Evolutionary conservation across 2,888 invertebrate genomes (phyloP), one percentile per base, ranked within the genome.

Genomic region (Agriotes lineatus): DNA sequence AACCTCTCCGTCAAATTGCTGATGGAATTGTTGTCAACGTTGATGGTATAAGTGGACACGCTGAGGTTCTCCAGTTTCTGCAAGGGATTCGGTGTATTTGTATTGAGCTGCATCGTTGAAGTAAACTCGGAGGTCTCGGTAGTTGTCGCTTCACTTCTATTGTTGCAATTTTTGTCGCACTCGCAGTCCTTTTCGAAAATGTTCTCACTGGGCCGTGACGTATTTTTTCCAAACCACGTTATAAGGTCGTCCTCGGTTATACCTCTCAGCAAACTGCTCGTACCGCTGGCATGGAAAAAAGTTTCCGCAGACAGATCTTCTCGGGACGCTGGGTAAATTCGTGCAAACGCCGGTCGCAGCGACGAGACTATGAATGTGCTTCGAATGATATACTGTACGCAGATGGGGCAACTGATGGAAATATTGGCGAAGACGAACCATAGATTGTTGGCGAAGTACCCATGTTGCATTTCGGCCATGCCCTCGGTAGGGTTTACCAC

Each of bases 351-450:
- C 44, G 90, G 90, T 12, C 90, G 83, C 4, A 90, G 82, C 30
- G 90, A 88, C 0, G 88, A 87, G 20, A 90, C 88, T 4, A 90
- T 86, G 74, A 87, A 90, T 54, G 86, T 85, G 3, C 90, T 90
- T 63, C 87, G 84, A 0, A 87, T 86, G 78, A 88, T 86, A 75
- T 89, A 90, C 2, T 89, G 89, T 0, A 90, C 87, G 77, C 90
- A 90, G 16, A 90, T 87, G 0, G 90, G 89, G 73, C 90, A 90
- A 0, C 85, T 84, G 0, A 87, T 85, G 61, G 88, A 88, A 14
- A 90, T 88, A 78, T 90, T 90, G 16, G 88, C 88, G 80, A 90
- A 89, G 45, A 89, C 87, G 79, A 90, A 90, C 90, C 90, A 90
- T 7, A 89, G 85, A 7, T 88, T 87, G 77, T 90, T 89, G 9